Evolutionary conservation across 2,888 invertebrate species (phyloP).

Genomic region (Agonopterix subpropinquella): DNA sequence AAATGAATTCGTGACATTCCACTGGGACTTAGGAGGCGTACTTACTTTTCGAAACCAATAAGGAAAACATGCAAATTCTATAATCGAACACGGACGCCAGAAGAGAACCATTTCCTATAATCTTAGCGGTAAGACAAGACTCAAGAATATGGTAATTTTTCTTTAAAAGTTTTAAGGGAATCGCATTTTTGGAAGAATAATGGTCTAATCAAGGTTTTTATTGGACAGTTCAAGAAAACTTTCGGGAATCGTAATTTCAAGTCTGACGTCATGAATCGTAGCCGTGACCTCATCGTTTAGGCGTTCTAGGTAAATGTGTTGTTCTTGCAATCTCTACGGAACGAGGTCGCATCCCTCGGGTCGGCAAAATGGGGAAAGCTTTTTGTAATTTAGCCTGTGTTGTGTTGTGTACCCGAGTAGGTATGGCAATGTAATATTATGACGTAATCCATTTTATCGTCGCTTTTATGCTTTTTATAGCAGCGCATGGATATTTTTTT

Average conservation of each 20-base stretch:
- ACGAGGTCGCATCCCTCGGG: constrained; percentile 44
- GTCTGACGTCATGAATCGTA: constrained; percentile 21
- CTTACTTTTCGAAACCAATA: constrained; percentile 10
- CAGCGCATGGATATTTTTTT: too few relatives aligned
- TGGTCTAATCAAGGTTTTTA: too few relatives aligned
- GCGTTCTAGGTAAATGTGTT: constrained; percentile 35
- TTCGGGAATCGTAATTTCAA: constrained; percentile 12
- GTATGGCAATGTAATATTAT: constrained; percentile 29
- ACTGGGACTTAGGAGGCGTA: constrained; percentile 3
- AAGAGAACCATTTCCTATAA: too few relatives aligned
- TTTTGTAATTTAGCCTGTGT: constrained; percentile 39
- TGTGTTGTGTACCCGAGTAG: constrained; percentile 23
- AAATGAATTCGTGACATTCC: constrained; percentile 11
- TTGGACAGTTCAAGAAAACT: not conserved
- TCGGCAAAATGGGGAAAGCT: constrained; percentile 41
- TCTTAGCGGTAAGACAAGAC: too few relatives aligned
- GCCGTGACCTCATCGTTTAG: constrained; percentile 38
- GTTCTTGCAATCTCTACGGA: constrained; percentile 40
- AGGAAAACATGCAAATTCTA: constrained; percentile 24
- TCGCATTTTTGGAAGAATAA: too few relatives aligned
- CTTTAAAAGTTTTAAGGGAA: too few relatives aligned
- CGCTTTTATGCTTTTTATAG: constrained; percentile 15
- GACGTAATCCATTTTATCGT: constrained; percentile 24
- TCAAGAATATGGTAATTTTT: too few relatives aligned
- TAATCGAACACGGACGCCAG: constrained; percentile 7